Conservation (phyloP, 2,888 invertebrate genomes). For the Yponomeuta plumbellus region DNA sequence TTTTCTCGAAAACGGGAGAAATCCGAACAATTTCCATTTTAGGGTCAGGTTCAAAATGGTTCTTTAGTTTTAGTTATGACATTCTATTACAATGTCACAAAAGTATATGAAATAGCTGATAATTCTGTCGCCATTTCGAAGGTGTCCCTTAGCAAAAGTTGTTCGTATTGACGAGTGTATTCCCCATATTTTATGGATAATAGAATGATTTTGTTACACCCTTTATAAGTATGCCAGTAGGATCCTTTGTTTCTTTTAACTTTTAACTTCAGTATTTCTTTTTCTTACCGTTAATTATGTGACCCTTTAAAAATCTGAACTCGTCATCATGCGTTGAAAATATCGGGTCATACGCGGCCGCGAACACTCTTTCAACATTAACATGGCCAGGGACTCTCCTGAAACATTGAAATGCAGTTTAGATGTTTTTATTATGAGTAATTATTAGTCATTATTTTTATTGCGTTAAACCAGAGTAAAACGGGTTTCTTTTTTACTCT, state of each 20-base stretch:
- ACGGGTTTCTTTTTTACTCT: neutral
- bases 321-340: conserved; percentile 74
- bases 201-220: too few relatives aligned
- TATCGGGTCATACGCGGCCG: conserved; percentile 69
- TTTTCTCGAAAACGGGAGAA: too few relatives aligned
- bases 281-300: conserved; percentile 83
- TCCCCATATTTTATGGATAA: too few relatives aligned
- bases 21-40: too few relatives aligned
- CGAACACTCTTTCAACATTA: conserved; percentile 47
- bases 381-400: conserved; percentile 57
- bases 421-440: neutral
- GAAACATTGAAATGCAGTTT: neutral
- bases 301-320: conserved; percentile 80
- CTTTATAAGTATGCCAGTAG: too few relatives aligned
- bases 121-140: too few relatives aligned
- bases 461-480: neutral
- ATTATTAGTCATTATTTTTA: neutral
- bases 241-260: neutral
- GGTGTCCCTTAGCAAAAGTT: too few relatives aligned
- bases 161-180: too few relatives aligned
- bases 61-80: too few relatives aligned
- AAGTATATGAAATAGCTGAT: too few relatives aligned
- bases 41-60: too few relatives aligned
- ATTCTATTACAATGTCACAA: too few relatives aligned
- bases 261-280: neutral